Base-by-base conservation (phyloP, 2,797 vertebrate species). In the Thalassophryne amazonica region DNA sequence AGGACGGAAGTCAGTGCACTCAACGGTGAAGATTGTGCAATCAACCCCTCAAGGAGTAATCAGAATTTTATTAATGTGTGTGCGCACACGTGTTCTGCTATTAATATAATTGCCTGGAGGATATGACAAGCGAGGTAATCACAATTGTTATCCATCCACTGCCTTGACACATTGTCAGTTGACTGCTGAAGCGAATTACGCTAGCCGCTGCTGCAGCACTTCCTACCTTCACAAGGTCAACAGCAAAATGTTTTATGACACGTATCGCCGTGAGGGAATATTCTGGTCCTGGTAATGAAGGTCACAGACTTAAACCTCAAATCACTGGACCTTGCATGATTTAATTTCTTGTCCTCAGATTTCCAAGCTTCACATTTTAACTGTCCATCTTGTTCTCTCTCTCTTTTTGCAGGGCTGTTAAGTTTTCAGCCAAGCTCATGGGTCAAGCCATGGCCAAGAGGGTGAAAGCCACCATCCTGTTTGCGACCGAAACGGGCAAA, bases 341-440 rank as follows among this genome's bases (percentile, higher is more conserved):
- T 53, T 6, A 19, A 11, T 35, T 23, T 4, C n/a, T 28, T 46
- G 20, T 8, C 20, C 5, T 48, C 15, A 32, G 2, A 49, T 34
- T 57, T 19, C 16, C 15, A 12, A 40, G 31, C 22, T 16, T 60
- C 46, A 61, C 17, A 28, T 6, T 49, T 15, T 58, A 6, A 2
- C 4, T 7, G 7, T 38, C 28, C 25, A 4, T 51, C 7, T 20
- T 13, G 22, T 23, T 47, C 17, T 54, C 11, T 21, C 38, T 43
- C 21, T 29, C 30, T 9, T 23, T 77, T 43, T 51, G 12, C 75
- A 99, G 97, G 80, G 97, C 96, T 11, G 97, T 99, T 57, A 99
- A 99, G 84, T 99, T 99, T 82, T 99, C 97, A 0, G 95, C 97
- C 53, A 99, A 99, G 72, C 87, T 99, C 70, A 99, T 99, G 97